Conservation (phyloP, 2,113 vertebrate genomes). For the Lepus timidus region DNA sequence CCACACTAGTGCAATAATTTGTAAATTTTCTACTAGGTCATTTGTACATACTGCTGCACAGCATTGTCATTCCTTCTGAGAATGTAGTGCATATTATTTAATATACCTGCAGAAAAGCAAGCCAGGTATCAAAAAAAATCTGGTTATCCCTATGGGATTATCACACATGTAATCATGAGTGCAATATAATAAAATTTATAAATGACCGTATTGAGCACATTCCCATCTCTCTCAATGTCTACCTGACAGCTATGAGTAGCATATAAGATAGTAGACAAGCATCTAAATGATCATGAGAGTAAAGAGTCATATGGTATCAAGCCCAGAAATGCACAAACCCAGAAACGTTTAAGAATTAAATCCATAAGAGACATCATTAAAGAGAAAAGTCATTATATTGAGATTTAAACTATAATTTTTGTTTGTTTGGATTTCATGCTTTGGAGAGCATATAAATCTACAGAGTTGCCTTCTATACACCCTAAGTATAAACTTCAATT, state of each 20-base stretch:
- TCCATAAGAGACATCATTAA: neutral
- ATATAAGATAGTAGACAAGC: neutral
- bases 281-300: neutral
- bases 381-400: neutral
- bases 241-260: neutral
- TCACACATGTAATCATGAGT: neutral
- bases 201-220: neutral
- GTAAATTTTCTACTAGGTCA: neutral
- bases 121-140: neutral
- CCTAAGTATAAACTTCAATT: neutral
- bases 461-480: neutral
- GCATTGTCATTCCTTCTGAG: neutral
- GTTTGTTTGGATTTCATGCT: neutral
- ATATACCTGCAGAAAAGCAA: neutral
- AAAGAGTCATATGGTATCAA: neutral
- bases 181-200: neutral
- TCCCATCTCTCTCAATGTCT: neutral
- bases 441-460: neutral
- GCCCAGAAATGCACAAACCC: neutral
- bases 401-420: neutral
- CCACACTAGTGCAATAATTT: neutral
- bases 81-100: neutral
- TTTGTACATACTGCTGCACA: neutral
- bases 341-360: neutral
- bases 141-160: neutral